Base-by-base conservation (phyloP, 2,113 vertebrate genomes). In the Bostrychus sinensis region DNA sequence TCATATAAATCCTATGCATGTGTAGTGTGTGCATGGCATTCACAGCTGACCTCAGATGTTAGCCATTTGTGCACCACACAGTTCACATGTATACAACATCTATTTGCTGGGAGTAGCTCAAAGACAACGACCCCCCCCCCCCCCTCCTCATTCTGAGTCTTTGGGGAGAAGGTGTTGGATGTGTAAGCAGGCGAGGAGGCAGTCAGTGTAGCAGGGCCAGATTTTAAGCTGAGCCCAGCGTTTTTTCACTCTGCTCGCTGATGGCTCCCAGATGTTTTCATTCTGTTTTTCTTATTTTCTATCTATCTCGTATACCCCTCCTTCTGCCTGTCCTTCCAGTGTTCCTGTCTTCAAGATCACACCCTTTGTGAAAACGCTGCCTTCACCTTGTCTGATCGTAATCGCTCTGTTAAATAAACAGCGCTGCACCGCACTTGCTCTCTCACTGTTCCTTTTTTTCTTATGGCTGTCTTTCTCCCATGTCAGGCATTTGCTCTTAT, bases 251-350 rank as follows among this genome's bases (percentile, higher is more conserved):
- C 68, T 13, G 34, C 76, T 82, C 72, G 25, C 82, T 90, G 90
- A 90, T 90, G 86, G 80, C 74, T 90, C 84, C 87, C 88, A 91
- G 89, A 91, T 91, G 89, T 89, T 86, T 77, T 72, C 70, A 62
- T 36, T 51, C 67, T 67, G 50, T 56, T 80, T 45, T 61, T 70
- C 38, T 72, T 80, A 73, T 41, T 75, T 53, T 59, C 39, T 74
- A 41, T 36, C 25, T 23, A 23, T 61, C 9, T 38, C 50, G n/a
- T n/a, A n/a, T n/a, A n/a, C 42, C 50, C 37, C 39, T 67, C 66
- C 38, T 42, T 36, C 56, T 50, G 46, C 28, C 46, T 36, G 41
- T 65, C 63, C 69, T 70, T 82, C 68, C 72, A 62, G 48, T 38
- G 73, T 80, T 62, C 54, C 75, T 55, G 59, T 61, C 63, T 67